phyloP scores from a whole-genome alignment of 2,113 vertebrate species.

The Trinectes maculatus region DNA sequence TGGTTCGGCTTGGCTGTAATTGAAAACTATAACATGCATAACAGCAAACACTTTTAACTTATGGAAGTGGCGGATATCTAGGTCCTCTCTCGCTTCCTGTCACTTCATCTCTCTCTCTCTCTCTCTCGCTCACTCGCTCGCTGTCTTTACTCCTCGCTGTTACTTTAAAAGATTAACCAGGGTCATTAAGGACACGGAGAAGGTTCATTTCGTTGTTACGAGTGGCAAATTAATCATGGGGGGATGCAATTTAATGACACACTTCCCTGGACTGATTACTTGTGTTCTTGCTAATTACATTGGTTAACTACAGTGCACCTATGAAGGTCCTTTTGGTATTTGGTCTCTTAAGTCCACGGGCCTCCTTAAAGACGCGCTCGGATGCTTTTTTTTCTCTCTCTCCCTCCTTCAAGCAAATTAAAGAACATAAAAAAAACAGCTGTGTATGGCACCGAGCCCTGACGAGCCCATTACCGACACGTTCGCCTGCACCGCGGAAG shows the following conservation, averaged over 20 bases:
- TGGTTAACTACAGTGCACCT: constrained; percentile 80
- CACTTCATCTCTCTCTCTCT: constrained; percentile 3
- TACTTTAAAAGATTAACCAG: constrained; percentile 87
- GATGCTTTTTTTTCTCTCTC: constrained; percentile 61
- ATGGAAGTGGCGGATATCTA: constrained; percentile 40
- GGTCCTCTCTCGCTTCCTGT: constrained; percentile 22
- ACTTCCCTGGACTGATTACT: constrained; percentile 86
- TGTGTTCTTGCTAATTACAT: constrained; percentile 90
- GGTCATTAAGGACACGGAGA: constrained; percentile 87
- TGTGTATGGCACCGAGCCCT: constrained; percentile 64
- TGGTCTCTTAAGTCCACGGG: constrained; percentile 70
- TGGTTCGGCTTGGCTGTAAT: not conserved
- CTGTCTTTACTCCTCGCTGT: constrained; percentile 57
- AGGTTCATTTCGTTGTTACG: constrained; percentile 84
- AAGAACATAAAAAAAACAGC: constrained; percentile 79
- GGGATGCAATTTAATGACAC: constrained; percentile 90
- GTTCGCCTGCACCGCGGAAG: constrained; percentile 56
- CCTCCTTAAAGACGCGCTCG: constrained; percentile 68
- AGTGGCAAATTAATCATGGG: constrained; percentile 90
- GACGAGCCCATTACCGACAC: constrained; percentile 65
- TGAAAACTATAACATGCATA: constrained; percentile 31
- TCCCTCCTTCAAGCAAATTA: constrained; percentile 75
- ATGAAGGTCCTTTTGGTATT: constrained; percentile 78
- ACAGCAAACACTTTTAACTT: constrained; percentile 22
- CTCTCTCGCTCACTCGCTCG: constrained; percentile 12